Evolutionary conservation across 2,888 invertebrate genomes (phyloP), one percentile per base, ranked within the genome.

Genomic region (Anthophora plumipes): DNA sequence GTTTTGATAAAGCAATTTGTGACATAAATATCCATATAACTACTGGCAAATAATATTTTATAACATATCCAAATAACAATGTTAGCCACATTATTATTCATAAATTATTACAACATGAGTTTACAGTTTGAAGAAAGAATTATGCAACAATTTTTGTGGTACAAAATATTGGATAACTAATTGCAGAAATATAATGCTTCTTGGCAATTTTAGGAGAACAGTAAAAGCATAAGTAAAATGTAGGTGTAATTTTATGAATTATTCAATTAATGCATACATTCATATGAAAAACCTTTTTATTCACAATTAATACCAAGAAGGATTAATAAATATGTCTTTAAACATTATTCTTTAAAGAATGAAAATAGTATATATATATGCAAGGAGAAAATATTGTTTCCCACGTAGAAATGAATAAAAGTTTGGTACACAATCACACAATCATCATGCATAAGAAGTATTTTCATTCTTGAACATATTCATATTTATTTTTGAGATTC

Each of bases 381-480:
- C 37, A 9, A 57, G 48, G 46, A 31, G 37, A 60, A 63, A 37
- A 55, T 80, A 59, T 60, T 70, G 31, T 67, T 67, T 43, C 37
- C 39, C 68, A 71, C 48, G 66, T 59, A 43, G 46, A 70, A 22
- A 31, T 46, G 48, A 66, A 70, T 54, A 69, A 70, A 69, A 48
- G 43, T 71, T 78, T 67, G 57, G 67, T 55, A 76, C 68, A 72
- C 55, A 48, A 68, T 71, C 68, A 60, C 37, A 54, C 57, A 57
- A 66, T 54, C 68, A 79, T 71, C 74, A 83, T 60, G 74, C 74
- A 78, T 74, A 77, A 69, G 60, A 79, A 79, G 68, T 87, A 87
- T 87, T 86, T 86, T 87, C 80, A 87, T 87, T 87, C 85, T 84
- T 85, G 61, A 69, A 84, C 70, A 79, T 80, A 71, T 67, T 79